Percentiles rank a stretch among this genome's conserved stretches.
phyloP scores from a whole-genome alignment of 35 echinoderm and acorn worm species.

The Holothuria glaberrima region DNA sequence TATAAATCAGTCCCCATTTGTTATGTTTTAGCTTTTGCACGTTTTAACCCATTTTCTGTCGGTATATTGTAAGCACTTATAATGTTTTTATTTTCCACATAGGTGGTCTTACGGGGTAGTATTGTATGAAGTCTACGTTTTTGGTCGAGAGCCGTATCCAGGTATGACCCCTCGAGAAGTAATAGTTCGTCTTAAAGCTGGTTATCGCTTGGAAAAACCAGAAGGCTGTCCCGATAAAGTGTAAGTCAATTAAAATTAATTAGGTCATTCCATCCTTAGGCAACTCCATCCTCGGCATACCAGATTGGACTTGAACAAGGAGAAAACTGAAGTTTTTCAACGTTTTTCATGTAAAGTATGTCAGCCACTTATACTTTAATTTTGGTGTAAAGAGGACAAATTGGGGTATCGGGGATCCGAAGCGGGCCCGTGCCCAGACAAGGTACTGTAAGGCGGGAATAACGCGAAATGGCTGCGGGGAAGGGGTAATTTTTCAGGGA shows the following conservation, averaged over 20 bases:
- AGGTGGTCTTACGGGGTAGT: slow-evolving; percentile 62
- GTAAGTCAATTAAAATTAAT: not conserved
- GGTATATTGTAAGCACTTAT: too few relatives aligned
- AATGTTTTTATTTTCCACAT: too few relatives aligned
- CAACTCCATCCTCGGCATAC: not conserved
- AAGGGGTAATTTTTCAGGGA: too few relatives aligned
- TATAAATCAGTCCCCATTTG: too few relatives aligned
- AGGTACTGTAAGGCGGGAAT: too few relatives aligned
- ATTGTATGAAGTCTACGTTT: slow-evolving; percentile 36
- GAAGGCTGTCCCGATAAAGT: slow-evolving; percentile 11
- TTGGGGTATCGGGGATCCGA: too few relatives aligned
- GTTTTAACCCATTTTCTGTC: too few relatives aligned
- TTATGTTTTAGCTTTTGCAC: too few relatives aligned
- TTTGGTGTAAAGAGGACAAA: not conserved
- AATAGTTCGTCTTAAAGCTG: not conserved
- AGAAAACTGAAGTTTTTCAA: not conserved
- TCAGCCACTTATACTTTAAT: not conserved
- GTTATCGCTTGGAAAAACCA: slow-evolving; percentile 42
- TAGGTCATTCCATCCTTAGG: not conserved
- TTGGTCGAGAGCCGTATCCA: slow-evolving; percentile 25
- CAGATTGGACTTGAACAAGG: not conserved
- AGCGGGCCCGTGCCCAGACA: too few relatives aligned
- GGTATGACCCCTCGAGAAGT: slow-evolving; percentile 40
- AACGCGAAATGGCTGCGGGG: too few relatives aligned
- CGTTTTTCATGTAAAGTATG: not conserved